A percentile compares a stretch with the other conserved stretches of the same genome.
Evolutionary conservation across 2,797 vertebrate species (phyloP).

Genomic region (Girardinus metallicus): DNA sequence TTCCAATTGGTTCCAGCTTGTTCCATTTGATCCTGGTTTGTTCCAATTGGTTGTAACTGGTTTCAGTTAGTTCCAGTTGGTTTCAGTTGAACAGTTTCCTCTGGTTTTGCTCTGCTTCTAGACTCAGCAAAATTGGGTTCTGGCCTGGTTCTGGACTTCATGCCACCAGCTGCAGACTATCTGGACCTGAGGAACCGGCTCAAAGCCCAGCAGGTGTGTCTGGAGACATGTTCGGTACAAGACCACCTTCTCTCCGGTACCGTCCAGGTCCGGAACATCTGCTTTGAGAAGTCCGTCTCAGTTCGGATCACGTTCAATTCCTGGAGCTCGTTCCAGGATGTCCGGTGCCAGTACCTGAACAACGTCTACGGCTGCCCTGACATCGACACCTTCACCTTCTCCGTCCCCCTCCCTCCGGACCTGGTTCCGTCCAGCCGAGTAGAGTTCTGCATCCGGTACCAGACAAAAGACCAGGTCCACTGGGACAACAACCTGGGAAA

Average conservation of each 20-base stretch:
- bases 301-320: constrained; percentile 89
- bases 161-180: constrained; percentile 89
- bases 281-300: constrained; percentile 88
- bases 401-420: constrained; percentile 78
- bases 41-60: too few species aligned
- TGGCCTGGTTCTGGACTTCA: constrained; percentile 85
- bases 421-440: constrained; percentile 77
- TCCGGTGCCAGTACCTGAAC: constrained; percentile 88
- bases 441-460: constrained; percentile 91
- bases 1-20: too few species aligned
- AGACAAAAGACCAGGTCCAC: constrained; percentile 78
- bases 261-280: constrained; percentile 89
- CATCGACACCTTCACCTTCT: constrained; percentile 91
- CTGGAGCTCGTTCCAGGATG: constrained; percentile 85
- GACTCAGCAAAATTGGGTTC: constrained; percentile 8
- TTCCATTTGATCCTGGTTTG: too few species aligned
- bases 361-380: constrained; percentile 88
- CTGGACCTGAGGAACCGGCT: constrained; percentile 88
- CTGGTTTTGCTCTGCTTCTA: constrained; percentile 6
- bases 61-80: not conserved
- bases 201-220: constrained; percentile 87
- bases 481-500: constrained; percentile 93
- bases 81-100: not conserved
- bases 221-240: constrained; percentile 89
- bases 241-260: constrained; percentile 86